phyloP scores from a whole-genome alignment of 2,113 vertebrate genomes.

The Condylura cristata region DNA sequence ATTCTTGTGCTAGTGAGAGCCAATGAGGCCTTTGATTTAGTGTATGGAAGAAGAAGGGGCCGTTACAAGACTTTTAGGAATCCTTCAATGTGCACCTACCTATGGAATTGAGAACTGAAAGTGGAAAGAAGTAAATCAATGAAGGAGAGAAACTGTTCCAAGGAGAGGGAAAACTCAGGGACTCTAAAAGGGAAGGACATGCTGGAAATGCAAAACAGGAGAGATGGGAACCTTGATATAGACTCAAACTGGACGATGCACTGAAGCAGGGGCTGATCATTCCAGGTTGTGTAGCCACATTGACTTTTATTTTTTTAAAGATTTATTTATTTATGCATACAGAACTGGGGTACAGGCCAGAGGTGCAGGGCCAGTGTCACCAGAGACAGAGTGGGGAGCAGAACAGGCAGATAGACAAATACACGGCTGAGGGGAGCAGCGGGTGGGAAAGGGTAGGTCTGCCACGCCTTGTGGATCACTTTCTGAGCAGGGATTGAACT shows the following conservation, averaged over 20 bases:
- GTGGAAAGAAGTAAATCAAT: not conserved
- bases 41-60: too few relatives aligned
- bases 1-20: not conserved
- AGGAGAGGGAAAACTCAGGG: not conserved
- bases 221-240: too few relatives aligned
- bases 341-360: too few relatives aligned
- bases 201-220: not conserved
- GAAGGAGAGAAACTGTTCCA: not conserved
- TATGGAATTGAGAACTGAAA: not conserved
- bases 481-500: too few relatives aligned
- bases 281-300: not conserved
- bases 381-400: too few relatives aligned
- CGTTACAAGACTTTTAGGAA: not conserved
- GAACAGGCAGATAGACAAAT: too few relatives aligned
- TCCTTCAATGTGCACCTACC: not conserved
- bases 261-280: not conserved
- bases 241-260: not conserved
- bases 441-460: too few relatives aligned
- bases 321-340: too few relatives aligned
- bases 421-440: too few relatives aligned
- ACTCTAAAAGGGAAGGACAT: not conserved
- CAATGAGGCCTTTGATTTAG: not conserved
- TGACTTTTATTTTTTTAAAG: too few relatives aligned
- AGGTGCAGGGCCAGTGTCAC: too few relatives aligned
- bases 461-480: too few relatives aligned